Evolutionary conservation across 2,888 invertebrate genomes (phyloP), one percentile per base, ranked within the genome.

Genomic region (Andrena dorsata): DNA sequence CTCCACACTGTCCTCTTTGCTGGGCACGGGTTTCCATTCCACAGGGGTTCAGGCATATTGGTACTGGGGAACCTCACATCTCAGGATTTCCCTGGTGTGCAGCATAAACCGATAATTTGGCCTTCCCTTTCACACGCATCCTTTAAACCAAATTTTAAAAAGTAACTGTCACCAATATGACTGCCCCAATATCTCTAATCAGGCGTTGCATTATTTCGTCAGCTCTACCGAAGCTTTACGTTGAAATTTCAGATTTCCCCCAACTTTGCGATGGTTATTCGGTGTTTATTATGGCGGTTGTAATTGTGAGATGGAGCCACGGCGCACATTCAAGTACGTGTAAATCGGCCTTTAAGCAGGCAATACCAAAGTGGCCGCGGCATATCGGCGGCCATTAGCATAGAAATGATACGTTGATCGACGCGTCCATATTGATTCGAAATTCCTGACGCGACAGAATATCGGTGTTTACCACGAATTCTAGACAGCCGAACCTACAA

Each of bases 331-430:
- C 80, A 79, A 79, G 80, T 80, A 80, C 72, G 80, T 79, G 80
- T 28, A 72, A 80, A 80, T 80, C 80, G 72, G 32, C 47, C 80
- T 79, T 72, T 79, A 80, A 79, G 35, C 72, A 80, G 80, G n/a
- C 80, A 53, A 61, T 53, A 49, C 63, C 49, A 63, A 51, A 66
- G 71, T 61, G 41, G 61, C 32, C 61, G n/a, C 58, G 13, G 60
- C 3, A 35, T 66, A 66, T 63, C 79, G 61, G 2, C 61, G 23
- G 26, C 26, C 61, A 80, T 80, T 80, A 79, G 80, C 80, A 80
- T 79, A 80, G 80, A 80, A 80, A 80, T 80, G 80, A 80, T 68
- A 80, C 72, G 72, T 80, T 72, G 72, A 79, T 80, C 72, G 28
- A 51, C 79, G 66, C 72, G 80, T 72, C 66, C 61, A 68, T 72